Conservation (phyloP, 1,140 invertebrate species). For the Trachelipus rathkii region DNA sequence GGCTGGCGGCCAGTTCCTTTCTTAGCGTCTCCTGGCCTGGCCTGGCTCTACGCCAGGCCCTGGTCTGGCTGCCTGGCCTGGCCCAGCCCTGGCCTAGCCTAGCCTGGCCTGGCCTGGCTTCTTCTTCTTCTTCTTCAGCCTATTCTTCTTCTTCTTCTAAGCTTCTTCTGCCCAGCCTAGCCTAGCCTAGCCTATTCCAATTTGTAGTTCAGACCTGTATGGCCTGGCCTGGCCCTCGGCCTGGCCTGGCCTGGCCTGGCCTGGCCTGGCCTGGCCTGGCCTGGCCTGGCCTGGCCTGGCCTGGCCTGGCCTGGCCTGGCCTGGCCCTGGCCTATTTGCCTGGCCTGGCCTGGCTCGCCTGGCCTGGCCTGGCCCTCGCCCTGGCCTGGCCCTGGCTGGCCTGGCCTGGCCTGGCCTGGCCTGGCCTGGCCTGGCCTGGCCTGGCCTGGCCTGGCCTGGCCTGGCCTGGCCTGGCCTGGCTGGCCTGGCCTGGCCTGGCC, state of each 20-base stretch:
- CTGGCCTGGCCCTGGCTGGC: too few relatives aligned
- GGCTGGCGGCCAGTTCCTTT: constrained; percentile 42
- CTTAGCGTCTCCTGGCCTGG: constrained; percentile 46
- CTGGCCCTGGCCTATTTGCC: too few relatives aligned
- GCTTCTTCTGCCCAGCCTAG: background rate
- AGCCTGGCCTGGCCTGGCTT: constrained; percentile 36
- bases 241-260: constrained; percentile 39
- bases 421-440: constrained; percentile 42
- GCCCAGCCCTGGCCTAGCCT: constrained; percentile 45
- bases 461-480: too few relatives aligned
- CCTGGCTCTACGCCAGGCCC: too few relatives aligned
- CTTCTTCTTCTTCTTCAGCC: too few relatives aligned
- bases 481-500: constrained; percentile 33
- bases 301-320: constrained; percentile 45
- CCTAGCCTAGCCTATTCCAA: constrained; percentile 30
- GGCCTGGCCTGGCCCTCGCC: constrained; percentile 32
- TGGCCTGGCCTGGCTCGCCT: constrained; percentile 46
- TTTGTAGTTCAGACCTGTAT: too few relatives aligned
- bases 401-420: constrained; percentile 44
- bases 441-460: too few relatives aligned
- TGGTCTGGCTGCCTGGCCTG: constrained; percentile 45
- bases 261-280: constrained; percentile 45
- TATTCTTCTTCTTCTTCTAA: too few relatives aligned
- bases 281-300: constrained; percentile 45
- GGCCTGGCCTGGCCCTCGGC: too few relatives aligned